Percentiles rank a stretch among this genome's conserved stretches.
phyloP scores from a whole-genome alignment of 1,140 invertebrate genomes.

The Cydia splendana region DNA sequence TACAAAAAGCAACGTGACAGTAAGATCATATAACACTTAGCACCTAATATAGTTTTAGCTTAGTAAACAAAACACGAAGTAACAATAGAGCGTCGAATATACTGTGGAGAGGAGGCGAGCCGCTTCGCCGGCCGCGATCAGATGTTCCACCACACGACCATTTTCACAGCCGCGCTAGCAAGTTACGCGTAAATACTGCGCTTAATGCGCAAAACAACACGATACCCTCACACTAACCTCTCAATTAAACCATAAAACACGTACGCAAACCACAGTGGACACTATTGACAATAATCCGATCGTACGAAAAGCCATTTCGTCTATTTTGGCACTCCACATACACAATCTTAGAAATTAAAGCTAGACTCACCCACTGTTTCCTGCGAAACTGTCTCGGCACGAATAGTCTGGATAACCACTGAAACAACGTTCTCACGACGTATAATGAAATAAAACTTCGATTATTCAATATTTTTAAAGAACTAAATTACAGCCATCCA shows the following conservation, averaged over 20 bases:
- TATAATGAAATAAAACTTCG: constrained; percentile 40
- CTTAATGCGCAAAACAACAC: neutral
- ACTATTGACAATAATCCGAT: constrained; percentile 44
- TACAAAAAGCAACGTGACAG: neutral
- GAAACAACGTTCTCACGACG: constrained; percentile 41
- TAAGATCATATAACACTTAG: neutral
- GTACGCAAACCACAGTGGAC: neutral
- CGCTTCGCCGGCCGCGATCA: constrained; percentile 20
- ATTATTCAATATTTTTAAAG: constrained; percentile 56
- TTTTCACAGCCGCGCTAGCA: neutral
- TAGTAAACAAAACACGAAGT: neutral
- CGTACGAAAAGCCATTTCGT: constrained; percentile 53
- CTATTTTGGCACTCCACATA: constrained; percentile 54
- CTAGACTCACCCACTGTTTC: constrained; percentile 7
- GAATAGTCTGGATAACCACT: constrained; percentile 23
- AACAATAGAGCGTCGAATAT: neutral
- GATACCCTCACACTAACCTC: neutral
- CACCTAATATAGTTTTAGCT: neutral
- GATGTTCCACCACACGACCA: neutral
- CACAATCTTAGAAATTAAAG: constrained; percentile 21
- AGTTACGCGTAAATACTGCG: constrained; percentile 18
- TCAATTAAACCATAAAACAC: neutral
- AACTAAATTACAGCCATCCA: constrained; percentile 41
- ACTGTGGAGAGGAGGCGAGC: neutral
- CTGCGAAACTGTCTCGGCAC: neutral